A percentile compares a stretch with the other conserved stretches of the same genome.
Evolutionary conservation across 1,140 invertebrate genomes (phyloP).

Genomic region (Saxidomus purpurata): DNA sequence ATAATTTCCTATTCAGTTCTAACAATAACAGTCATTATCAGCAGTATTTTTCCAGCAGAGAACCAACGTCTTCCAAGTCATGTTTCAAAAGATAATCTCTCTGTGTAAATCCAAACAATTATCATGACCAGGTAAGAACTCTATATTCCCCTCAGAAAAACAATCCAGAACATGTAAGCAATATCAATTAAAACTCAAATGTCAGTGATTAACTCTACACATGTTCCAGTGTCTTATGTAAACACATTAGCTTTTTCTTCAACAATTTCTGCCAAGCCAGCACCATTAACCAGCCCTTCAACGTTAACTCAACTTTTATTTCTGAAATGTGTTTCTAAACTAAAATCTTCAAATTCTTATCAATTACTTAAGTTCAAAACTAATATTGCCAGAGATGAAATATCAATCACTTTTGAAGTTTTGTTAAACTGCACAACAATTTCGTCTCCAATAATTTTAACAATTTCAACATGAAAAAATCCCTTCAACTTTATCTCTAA

Average conservation of each 20-base stretch:
- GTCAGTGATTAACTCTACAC: neutral
- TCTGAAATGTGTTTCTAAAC: neutral
- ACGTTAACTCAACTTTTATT: too few relatives aligned
- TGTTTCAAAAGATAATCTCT: neutral
- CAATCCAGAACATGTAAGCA: neutral
- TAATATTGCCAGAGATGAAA: neutral
- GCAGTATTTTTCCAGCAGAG: neutral
- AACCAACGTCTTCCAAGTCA: neutral
- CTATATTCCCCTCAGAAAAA: neutral
- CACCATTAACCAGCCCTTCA: neutral
- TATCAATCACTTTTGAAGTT: neutral
- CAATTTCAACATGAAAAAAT: neutral
- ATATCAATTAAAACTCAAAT: slow-evolving; percentile 25
- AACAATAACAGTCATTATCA: neutral
- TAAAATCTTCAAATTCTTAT: too few relatives aligned
- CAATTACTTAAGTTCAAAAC: too few relatives aligned
- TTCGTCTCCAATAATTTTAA: neutral
- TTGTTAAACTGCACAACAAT: neutral
- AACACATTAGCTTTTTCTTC: neutral
- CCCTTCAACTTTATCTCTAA: neutral
- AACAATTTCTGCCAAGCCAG: neutral
- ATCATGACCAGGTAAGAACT: slow-evolving; percentile 2
- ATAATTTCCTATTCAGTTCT: neutral
- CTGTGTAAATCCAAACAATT: neutral
- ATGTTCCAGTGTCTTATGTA: neutral